phyloP scores from a whole-genome alignment of 1,140 invertebrate species.

The Homarus americanus region DNA sequence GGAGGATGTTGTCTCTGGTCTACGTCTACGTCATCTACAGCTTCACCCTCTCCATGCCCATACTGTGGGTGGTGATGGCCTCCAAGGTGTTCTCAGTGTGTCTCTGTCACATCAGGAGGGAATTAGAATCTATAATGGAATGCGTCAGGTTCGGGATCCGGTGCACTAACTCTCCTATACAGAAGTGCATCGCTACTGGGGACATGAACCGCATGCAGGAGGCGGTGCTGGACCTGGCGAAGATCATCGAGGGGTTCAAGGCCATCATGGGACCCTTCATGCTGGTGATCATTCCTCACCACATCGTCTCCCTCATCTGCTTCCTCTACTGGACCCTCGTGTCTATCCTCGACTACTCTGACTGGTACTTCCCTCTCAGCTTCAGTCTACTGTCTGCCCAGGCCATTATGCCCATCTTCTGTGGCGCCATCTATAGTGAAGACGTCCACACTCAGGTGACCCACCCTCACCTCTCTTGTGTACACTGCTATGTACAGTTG shows the following conservation, averaged over 20 bases:
- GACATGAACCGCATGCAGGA: conserved; percentile 74
- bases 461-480: neutral
- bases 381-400: conserved; percentile 74
- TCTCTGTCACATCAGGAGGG: conserved; percentile 66
- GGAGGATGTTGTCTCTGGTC: conserved; percentile 71
- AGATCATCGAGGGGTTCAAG: conserved; percentile 72
- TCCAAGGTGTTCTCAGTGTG: conserved; percentile 70
- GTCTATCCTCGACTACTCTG: conserved; percentile 72
- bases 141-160: conserved; percentile 67
- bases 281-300: conserved; percentile 74
- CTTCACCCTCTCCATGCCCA: conserved; percentile 72
- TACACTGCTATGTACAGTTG: too few relatives aligned
- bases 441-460: conserved; percentile 72
- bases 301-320: conserved; percentile 74
- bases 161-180: conserved; percentile 66
- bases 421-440: conserved; percentile 73
- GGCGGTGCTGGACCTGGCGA: conserved; percentile 71
- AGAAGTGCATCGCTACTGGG: conserved; percentile 72
- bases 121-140: conserved; percentile 72
- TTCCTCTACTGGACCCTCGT: conserved; percentile 75
- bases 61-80: conserved; percentile 74
- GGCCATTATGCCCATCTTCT: conserved; percentile 74
- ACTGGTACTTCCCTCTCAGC: conserved; percentile 75
- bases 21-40: conserved; percentile 75
- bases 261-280: conserved; percentile 72